Conservation (phyloP, 2,888 invertebrate species). For the Dinocampus coccinellae region DNA sequence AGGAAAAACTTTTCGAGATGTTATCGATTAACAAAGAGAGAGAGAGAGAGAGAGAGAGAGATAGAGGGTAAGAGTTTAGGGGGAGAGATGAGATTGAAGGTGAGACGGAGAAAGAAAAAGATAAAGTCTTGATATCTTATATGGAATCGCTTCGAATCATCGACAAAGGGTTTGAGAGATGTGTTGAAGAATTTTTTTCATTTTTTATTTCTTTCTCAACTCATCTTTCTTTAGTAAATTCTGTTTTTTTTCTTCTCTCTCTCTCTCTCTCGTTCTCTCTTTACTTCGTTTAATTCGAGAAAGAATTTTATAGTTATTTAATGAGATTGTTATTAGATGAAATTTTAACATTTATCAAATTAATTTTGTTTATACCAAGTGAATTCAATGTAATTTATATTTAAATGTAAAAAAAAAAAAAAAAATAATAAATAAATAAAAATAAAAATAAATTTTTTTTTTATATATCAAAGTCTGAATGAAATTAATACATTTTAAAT, state of each 20-base stretch:
- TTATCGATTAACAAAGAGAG: constrained; percentile 6
- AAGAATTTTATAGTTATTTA: too few species aligned
- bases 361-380: too few species aligned
- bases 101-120: neutral
- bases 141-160: constrained; percentile 16
- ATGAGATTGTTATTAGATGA: too few species aligned
- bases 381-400: too few species aligned
- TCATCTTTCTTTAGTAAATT: too few species aligned
- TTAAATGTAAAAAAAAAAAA: too few species aligned
- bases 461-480: too few species aligned
- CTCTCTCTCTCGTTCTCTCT: neutral
- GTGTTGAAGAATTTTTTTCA: neutral
- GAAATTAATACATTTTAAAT: too few species aligned
- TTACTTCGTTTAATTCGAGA: too few species aligned
- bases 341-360: too few species aligned
- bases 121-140: constrained; percentile 1
- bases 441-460: too few species aligned
- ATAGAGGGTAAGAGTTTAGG: neutral
- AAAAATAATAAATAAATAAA: too few species aligned
- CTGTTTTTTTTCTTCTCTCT: neutral
- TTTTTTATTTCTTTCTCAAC: neutral
- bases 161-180: constrained; percentile 25
- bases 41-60: neutral
- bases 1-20: constrained; percentile 24
- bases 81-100: neutral